Base-by-base conservation (phyloP, 2,113 vertebrate species). In the Chamaea fasciata region DNA sequence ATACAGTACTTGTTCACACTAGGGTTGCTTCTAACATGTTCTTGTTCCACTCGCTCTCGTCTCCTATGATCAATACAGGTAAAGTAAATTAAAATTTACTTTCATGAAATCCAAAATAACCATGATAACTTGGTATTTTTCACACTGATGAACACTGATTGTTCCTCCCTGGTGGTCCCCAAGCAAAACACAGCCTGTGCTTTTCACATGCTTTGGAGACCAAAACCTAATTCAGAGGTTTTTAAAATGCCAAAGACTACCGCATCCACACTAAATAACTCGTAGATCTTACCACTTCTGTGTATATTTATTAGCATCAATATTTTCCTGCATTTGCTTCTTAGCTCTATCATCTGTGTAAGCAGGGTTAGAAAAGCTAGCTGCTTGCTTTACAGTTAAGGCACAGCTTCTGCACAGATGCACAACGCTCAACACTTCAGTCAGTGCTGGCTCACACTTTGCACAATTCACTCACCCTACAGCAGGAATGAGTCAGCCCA, bases 11-110 rank as follows among this genome's bases (percentile, higher is more conserved):
- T 20, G 39, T 24, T 92, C 37, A 75, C 65, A 82, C 6, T 20
- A 87, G 7, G 86, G 31, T 35, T 53, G 20, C 8, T 86, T 46
- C 73, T 37, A 46, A 26, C 27, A 24, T 10, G 4, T 7, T 78
- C 49, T 53, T 89, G n/a, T 6, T 81, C 37, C 14, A 56, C 17
- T 68, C 0, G 0, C 12, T 75, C 52, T 87, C 0, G 0, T 6
- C 50, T 86, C 27, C 35, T 77, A 6, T 22, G 13, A 47, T 67
- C 15, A 73, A 10, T 60, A 68, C 11, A 52, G 21, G 22, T 47
- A 59, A 3, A 12, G 23, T 26, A 52, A 59, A 89, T 46, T 1
- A 0, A 49, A 49, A 49, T 49, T 49, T 49, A 49, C 23, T 49
- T 42, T 41, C 33, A 39, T 7, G 8, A 92, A 81, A 87, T 39